phyloP scores from a whole-genome alignment of 2,888 invertebrate species.

The Meganola albula region DNA sequence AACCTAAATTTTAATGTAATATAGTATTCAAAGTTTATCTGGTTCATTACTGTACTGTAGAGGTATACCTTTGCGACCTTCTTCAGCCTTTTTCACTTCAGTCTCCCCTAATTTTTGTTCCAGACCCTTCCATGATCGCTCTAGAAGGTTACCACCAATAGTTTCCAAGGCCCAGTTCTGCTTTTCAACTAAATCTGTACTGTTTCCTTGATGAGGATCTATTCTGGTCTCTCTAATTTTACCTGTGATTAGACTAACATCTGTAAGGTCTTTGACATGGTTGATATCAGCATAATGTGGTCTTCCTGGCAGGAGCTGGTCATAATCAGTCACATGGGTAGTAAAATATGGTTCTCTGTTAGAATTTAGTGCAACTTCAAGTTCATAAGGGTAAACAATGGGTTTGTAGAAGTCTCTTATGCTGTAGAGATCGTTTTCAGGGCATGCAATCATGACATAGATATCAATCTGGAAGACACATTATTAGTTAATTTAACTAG shows the following conservation, averaged over 20 bases:
- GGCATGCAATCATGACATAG: slow-evolving; percentile 94
- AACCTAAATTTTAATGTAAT: slow-evolving; percentile 22
- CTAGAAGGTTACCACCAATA: slow-evolving; percentile 80
- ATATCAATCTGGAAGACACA: slow-evolving; percentile 86
- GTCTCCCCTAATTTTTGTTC: slow-evolving; percentile 88
- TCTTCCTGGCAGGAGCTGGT: slow-evolving; percentile 82
- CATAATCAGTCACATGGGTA: slow-evolving; percentile 85
- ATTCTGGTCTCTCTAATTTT: slow-evolving; percentile 76
- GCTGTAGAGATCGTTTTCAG: slow-evolving; percentile 91
- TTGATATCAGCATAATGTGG: slow-evolving; percentile 68
- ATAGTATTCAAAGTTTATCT: slow-evolving; percentile 37
- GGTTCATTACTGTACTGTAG: slow-evolving; percentile 81
- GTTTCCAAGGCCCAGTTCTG: slow-evolving; percentile 73
- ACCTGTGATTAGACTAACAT: slow-evolving; percentile 87
- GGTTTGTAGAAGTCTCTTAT: slow-evolving; percentile 93
- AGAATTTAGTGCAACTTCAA: slow-evolving; percentile 88
- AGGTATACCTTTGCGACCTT: slow-evolving; percentile 88
- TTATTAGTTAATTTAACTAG: not conserved
- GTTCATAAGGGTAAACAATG: slow-evolving; percentile 93
- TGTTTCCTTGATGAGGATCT: slow-evolving; percentile 47
- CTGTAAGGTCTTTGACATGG: slow-evolving; percentile 61
- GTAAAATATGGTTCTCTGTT: slow-evolving; percentile 75
- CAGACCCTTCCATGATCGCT: slow-evolving; percentile 90
- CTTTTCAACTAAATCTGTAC: slow-evolving; percentile 61
- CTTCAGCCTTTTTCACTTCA: slow-evolving; percentile 80